Percentiles rank a stretch among this genome's conserved stretches.
phyloP scores from a whole-genome alignment of 1,140 invertebrate genomes.

The Conopomorpha cramerella region DNA sequence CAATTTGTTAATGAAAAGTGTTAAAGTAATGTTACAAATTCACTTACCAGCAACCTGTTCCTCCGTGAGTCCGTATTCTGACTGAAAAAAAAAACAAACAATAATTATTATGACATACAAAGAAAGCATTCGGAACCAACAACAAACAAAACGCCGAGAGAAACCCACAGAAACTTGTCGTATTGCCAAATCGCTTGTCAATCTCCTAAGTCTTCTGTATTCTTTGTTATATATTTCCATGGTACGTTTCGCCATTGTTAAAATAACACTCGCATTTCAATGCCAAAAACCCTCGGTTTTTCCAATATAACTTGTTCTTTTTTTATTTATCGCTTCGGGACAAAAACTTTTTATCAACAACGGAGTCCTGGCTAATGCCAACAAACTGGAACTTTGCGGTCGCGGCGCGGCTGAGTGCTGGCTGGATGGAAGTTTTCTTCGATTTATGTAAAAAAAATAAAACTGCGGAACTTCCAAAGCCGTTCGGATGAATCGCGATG shows the following conservation, averaged over 20 bases:
- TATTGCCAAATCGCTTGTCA: constrained; percentile 66
- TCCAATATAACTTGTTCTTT: too few relatives aligned
- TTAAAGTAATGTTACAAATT: neutral
- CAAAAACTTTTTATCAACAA: too few relatives aligned
- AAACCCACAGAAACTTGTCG: constrained; percentile 64
- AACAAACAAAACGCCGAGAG: neutral
- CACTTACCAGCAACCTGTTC: constrained; percentile 79
- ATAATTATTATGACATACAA: constrained; percentile 2
- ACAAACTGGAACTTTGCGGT: too few relatives aligned
- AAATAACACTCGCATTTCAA: constrained; percentile 4
- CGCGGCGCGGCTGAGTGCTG: too few relatives aligned
- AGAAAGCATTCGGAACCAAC: neutral
- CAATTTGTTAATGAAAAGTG: too few relatives aligned
- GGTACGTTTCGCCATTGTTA: constrained; percentile 26
- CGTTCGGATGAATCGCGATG: too few relatives aligned
- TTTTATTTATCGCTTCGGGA: too few relatives aligned
- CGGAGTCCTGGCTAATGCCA: too few relatives aligned
- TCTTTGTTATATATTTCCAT: constrained; percentile 67
- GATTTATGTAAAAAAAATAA: too few relatives aligned
- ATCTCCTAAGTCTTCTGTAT: constrained; percentile 64
- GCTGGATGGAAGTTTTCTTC: too few relatives aligned
- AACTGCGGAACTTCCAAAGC: too few relatives aligned
- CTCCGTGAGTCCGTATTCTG: constrained; percentile 83
- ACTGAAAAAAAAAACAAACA: constrained; percentile 63
- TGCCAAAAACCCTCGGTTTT: constrained; percentile 3